Conservation (phyloP, 2,888 invertebrate genomes). For the Galerucella nymphaeae region DNA sequence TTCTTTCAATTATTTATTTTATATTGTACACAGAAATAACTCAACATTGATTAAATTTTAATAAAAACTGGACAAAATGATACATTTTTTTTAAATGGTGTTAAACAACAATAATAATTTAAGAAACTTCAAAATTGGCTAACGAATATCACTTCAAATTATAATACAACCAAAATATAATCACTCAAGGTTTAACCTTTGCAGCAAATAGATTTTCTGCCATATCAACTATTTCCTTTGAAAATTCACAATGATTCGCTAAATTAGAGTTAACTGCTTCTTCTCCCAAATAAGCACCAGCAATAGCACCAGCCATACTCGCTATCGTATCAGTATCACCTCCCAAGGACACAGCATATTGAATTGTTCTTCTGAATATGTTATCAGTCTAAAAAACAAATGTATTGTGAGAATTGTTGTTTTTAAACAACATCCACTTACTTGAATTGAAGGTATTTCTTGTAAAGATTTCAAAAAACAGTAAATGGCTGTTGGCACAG, state of each 20-base stretch:
- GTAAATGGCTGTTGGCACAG: slow-evolving; percentile 79
- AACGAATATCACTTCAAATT: neutral
- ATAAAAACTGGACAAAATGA: neutral
- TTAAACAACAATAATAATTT: neutral
- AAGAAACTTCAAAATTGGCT: neutral
- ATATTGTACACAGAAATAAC: neutral
- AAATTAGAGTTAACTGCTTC: slow-evolving; percentile 67
- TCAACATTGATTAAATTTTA: neutral
- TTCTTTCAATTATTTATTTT: neutral
- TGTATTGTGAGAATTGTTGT: neutral
- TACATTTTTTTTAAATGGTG: neutral
- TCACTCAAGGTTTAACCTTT: slow-evolving; percentile 16
- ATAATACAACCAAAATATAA: neutral
- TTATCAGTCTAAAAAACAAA: slow-evolving; percentile 66
- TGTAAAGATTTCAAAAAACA: slow-evolving; percentile 71
- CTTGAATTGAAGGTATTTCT: slow-evolving; percentile 66
- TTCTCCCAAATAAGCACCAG: slow-evolving; percentile 76
- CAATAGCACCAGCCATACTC: slow-evolving; percentile 77
- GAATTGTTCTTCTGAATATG: slow-evolving; percentile 72
- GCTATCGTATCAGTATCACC: slow-evolving; percentile 85
- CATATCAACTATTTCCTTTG: slow-evolving; percentile 66
- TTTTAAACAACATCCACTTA: slow-evolving; percentile 52
- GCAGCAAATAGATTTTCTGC: slow-evolving; percentile 66
- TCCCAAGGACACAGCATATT: slow-evolving; percentile 77
- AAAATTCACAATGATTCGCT: slow-evolving; percentile 71